Evolutionary conservation across 2,888 invertebrate genomes (phyloP).

Genomic region (Ormyrus rosae): DNA sequence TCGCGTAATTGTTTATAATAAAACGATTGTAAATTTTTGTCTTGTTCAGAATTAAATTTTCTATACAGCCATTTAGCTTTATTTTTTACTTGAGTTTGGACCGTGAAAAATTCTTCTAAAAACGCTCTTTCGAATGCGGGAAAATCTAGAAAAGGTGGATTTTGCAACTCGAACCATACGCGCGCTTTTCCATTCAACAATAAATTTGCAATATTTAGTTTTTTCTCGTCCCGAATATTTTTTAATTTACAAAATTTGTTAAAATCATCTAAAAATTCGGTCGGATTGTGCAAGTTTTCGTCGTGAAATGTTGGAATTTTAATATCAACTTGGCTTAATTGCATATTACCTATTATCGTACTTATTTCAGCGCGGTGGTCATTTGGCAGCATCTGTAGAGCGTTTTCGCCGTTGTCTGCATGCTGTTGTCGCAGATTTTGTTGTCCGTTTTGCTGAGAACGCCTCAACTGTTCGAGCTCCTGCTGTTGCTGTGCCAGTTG

Average conservation of each 20-base stretch:
- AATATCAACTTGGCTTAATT: too few relatives aligned
- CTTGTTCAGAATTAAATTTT: background rate
- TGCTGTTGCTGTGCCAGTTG: background rate
- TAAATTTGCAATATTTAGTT: background rate
- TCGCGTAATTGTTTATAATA: background rate
- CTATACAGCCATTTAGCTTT: too few relatives aligned
- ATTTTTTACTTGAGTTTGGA: background rate
- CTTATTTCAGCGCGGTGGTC: background rate
- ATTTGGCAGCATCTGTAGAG: too few relatives aligned
- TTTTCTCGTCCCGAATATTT: background rate
- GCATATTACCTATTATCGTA: background rate
- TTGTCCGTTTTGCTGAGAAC: background rate
- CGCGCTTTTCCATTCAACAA: background rate
- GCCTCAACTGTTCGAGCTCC: background rate
- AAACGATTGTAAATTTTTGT: background rate
- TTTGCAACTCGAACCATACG: slow-evolving; percentile 1
- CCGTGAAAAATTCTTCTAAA: background rate
- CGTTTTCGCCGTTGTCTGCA: background rate
- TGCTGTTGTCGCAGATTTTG: background rate
- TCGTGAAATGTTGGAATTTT: background rate
- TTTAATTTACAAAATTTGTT: background rate
- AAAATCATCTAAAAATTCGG: background rate
- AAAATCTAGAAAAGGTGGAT: background rate
- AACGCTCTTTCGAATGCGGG: background rate
- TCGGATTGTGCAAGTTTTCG: slow-evolving; percentile 1